Percentiles rank a stretch among this genome's conserved stretches.
Conservation (phyloP, 2,888 invertebrate species). For the Lissocephala sabroskyi region DNA sequence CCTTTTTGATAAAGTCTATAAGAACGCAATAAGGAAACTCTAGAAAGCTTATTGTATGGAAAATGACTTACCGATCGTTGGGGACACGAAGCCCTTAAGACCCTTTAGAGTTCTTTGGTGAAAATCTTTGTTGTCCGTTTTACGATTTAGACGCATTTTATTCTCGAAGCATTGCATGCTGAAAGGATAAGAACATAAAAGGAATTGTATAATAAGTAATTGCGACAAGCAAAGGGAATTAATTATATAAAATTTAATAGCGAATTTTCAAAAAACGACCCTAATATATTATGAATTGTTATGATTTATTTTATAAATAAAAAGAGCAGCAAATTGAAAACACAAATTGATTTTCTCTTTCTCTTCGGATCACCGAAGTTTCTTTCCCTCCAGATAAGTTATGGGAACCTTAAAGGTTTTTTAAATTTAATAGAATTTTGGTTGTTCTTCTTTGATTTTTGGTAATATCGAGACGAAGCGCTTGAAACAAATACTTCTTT, state of each 20-base stretch:
- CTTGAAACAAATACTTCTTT: too few species aligned
- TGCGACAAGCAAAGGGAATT: slow-evolving; percentile 1
- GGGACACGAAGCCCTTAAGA: too few species aligned
- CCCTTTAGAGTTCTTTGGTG: slow-evolving; percentile 6
- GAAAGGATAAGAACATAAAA: slow-evolving; percentile 24
- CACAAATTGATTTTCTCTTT: too few species aligned
- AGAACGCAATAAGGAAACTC: too few species aligned
- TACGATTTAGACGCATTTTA: slow-evolving; percentile 60
- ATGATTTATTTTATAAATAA: slow-evolving; percentile 58
- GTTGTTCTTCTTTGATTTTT: too few species aligned
- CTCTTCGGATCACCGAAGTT: too few species aligned
- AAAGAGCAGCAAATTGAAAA: slow-evolving; percentile 19
- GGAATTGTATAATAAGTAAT: slow-evolving; percentile 43
- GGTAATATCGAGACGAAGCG: too few species aligned
- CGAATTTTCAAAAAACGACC: slow-evolving; percentile 36
- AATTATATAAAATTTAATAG: slow-evolving; percentile 36
- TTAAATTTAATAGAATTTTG: too few species aligned
- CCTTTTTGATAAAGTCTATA: slow-evolving; percentile 58
- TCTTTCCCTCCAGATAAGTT: too few species aligned
- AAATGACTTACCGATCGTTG: background rate
- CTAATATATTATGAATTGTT: slow-evolving; percentile 39
- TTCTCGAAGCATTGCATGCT: slow-evolving; percentile 56
- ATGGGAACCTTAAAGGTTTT: too few species aligned
- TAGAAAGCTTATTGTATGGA: too few species aligned
- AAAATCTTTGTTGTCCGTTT: slow-evolving; percentile 26